These are phyloP conservation scores for Acrocephalus scirpaceus DNA, from an alignment of 2,797 vertebrate species.

Conservation along the genomic window DNA sequence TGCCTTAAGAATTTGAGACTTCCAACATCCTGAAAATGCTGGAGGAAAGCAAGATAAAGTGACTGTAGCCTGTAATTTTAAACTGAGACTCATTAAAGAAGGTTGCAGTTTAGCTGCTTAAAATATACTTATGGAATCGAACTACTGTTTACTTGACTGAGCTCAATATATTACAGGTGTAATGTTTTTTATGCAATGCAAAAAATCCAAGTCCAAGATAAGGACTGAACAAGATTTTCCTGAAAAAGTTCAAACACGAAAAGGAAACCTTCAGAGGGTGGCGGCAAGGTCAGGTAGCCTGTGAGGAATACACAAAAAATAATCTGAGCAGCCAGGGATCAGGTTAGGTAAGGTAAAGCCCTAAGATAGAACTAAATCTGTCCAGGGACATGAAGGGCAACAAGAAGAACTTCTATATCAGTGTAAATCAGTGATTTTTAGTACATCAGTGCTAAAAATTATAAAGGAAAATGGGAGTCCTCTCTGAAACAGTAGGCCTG, in stretches of 20 bases:
- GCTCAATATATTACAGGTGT: neutral
- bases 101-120: neutral
- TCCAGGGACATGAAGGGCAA: neutral
- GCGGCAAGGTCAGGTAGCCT: neutral
- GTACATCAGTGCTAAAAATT: accelerated
- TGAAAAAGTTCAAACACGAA: neutral
- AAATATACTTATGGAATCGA: neutral
- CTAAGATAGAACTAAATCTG: neutral
- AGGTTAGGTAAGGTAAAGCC: neutral
- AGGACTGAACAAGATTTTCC: neutral
- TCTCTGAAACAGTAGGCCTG: neutral
- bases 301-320: neutral
- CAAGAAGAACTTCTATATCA: neutral
- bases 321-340: neutral
- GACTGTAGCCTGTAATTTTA: neutral
- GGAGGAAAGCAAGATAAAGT: neutral
- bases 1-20: neutral
- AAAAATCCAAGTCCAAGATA: neutral
- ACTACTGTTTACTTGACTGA: neutral
- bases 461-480: neutral
- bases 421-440: no score
- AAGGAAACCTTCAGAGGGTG: neutral
- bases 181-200: neutral
- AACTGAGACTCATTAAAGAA: neutral
- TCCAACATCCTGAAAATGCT: neutral